Evolutionary conservation across 2,797 vertebrate genomes (phyloP), one percentile per base, ranked within the genome.

Genomic region (Coilia nasus): DNA sequence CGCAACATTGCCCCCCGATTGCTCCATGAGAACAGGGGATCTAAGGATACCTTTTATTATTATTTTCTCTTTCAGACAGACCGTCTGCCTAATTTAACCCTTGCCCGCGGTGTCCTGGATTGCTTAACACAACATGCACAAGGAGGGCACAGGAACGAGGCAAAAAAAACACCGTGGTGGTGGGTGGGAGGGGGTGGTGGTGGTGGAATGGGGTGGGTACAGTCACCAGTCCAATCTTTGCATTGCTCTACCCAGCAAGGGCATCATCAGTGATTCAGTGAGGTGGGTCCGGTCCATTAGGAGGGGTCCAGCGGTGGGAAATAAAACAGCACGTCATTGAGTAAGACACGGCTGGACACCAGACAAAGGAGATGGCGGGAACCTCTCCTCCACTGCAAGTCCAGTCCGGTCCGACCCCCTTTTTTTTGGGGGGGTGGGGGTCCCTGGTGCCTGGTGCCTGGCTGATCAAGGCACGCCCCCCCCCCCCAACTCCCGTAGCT

Each of bases 31-130:
- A 92, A 93, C 91, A 92, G 82, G 56, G 84, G 62, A 41, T 85
- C 46, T 87, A 93, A 92, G 93, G 93, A 88, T 90, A 94, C 93
- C 94, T 91, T 92, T 10, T 47, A 10, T 47, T 47, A 10, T 47
- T 47, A 10, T 47, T 47, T 47, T 47, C 46, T 47, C 89, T 31
- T 91, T 92, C 93, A 95, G 93, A 95, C 93, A 81, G 88, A 89
- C 91, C 89, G 89, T 91, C 93, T 94, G 91, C 93, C 95, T 95
- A 93, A 96, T 96, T 95, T 92, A 96, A 94, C 90, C 91, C 91
- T 93, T 90, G 56, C 86, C 56, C 62, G 59, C 83, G 59, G 93
- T 15, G 67, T 94, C 93, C 93, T 92, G 0, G 28, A 28, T 75
- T 28, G 17, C 31, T 75, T 75, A 75, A 41, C 64, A 71, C 64